phyloP scores from a whole-genome alignment of 2,797 vertebrate genomes.

The Cirrhinus mrigala region DNA sequence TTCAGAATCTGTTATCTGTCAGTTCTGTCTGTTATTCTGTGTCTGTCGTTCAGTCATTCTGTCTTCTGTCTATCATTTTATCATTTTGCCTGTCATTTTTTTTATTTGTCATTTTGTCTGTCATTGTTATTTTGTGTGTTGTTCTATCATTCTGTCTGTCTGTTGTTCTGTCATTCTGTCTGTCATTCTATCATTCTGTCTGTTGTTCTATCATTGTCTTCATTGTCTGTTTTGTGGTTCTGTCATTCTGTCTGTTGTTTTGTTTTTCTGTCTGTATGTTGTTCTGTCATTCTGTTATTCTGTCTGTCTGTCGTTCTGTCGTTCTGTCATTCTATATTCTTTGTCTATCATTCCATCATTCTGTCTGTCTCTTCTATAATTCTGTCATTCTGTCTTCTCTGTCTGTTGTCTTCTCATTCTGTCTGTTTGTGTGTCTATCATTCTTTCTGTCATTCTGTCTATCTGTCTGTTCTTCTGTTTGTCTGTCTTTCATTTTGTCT shows the following conservation, averaged over 20 bases:
- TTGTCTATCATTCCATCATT: not conserved
- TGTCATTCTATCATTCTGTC: not conserved
- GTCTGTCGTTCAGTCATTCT: not conserved
- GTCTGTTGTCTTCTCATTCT: too few species aligned
- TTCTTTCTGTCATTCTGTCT: not conserved
- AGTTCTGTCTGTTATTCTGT: not conserved
- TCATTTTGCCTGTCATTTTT: not conserved
- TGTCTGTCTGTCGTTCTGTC: not conserved
- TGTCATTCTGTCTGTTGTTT: not conserved
- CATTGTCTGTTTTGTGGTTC: not conserved
- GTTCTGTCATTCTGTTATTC: too few species aligned
- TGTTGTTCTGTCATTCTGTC: not conserved
- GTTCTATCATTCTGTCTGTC: not conserved
- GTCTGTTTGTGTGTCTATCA: not conserved
- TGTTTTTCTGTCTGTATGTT: not conserved
- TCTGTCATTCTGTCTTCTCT: not conserved
- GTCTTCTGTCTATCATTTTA: too few species aligned
- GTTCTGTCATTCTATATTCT: not conserved
- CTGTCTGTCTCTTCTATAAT: not conserved
- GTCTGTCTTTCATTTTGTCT: too few species aligned
- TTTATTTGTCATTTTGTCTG: not conserved
- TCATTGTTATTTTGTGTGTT: too few species aligned
- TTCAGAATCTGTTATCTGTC: too few species aligned
- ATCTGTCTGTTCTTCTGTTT: not conserved
- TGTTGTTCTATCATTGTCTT: not conserved